Base-by-base conservation (phyloP, 2,797 vertebrate genomes). In the Acipenser oxyrinchus region DNA sequence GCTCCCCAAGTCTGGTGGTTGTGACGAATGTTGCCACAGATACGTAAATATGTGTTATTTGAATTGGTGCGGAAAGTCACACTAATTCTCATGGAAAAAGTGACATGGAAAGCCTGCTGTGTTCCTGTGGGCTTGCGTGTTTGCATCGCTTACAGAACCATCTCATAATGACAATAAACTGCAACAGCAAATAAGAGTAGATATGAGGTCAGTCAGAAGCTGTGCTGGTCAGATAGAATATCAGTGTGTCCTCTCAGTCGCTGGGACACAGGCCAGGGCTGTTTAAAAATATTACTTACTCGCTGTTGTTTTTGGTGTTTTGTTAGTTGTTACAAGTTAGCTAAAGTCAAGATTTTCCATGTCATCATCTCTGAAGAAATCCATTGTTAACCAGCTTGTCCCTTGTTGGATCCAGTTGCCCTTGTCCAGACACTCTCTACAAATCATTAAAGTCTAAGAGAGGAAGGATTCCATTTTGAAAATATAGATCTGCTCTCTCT, bases 1-100 rank as follows among this genome's bases (percentile, higher is more conserved):
- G 81, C 82, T 86, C 79, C 53, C 80, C 79, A 81, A 77, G 73
- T 83, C 79, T 82, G 78, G 72, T 78, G 75, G 78, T 79, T 78
- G 63, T 62, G 67, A 67, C 79, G 80, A 76, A 65, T 48, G 72
- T 86, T 82, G 79, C 78, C 78, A 76, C 73, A 79, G 79, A 72
- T 69, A 70, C 15, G 13, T 18, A 18, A 49, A 12, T 49, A 23
- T 11, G 76, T 82, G 78, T 81, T 78, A 71, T 62, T 77, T 9
- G 65, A 69, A 60, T 4, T 76, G 82, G 81, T 79, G 80, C 77
- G 15, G 23, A 37, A 37, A 37, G 3, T 37, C 23, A 37, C 23
- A 4, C 23, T 10, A n/a, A 11, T 48, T 15, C 10, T 12, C 9
- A 15, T 50, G n/a, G 15, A 11, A 9, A 9, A 48, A 51, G 60